Conservation (phyloP, 2,797 vertebrate species). For the Smutsia temminckii region DNA sequence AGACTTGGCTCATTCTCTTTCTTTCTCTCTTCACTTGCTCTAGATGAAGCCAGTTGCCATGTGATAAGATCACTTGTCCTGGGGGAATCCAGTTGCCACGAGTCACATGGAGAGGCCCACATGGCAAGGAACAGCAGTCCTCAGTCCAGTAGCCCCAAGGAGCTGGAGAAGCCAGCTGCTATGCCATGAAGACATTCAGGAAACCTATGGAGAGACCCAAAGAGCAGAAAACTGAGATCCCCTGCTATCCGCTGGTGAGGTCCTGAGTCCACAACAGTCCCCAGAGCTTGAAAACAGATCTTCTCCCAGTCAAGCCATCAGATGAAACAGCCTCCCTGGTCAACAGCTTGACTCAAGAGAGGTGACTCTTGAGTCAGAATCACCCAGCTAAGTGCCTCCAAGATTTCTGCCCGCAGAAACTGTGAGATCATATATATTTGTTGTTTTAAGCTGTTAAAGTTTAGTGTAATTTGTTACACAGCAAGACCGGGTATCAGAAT, state of each 20-base stretch:
- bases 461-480: background rate
- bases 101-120: background rate
- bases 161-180: background rate
- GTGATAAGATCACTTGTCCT: background rate
- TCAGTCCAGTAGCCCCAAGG: background rate
- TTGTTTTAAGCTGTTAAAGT: background rate
- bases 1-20: background rate
- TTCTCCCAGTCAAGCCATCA: background rate
- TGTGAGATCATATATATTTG: background rate
- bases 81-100: background rate
- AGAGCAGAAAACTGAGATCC: background rate
- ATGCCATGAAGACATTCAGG: background rate
- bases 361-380: background rate
- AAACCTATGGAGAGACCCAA: background rate
- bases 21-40: background rate
- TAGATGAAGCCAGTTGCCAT: background rate
- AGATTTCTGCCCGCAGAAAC: background rate
- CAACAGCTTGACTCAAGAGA: background rate
- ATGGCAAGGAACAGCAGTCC: background rate
- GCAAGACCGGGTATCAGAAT: background rate
- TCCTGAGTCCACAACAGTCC: background rate
- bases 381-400: background rate
- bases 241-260: background rate
- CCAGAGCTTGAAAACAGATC: background rate
- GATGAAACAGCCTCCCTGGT: background rate